phyloP scores from a whole-genome alignment of 2,888 invertebrate genomes.

The Dryadula phaetusa region DNA sequence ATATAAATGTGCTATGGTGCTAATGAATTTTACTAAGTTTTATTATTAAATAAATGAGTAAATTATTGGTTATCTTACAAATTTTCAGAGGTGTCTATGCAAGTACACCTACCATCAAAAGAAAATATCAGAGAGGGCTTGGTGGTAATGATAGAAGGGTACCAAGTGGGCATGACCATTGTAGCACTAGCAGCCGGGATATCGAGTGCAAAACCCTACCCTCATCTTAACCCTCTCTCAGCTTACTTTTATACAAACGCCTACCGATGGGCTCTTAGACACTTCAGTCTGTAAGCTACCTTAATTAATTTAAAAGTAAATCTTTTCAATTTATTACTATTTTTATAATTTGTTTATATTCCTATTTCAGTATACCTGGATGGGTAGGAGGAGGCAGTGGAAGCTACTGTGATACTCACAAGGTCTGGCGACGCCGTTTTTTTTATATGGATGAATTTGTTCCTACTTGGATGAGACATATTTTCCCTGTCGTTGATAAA shows the following conservation, averaged over 20 bases:
- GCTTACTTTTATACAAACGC: slow-evolving; percentile 63
- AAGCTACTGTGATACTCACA: slow-evolving; percentile 60
- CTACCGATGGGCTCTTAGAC: slow-evolving; percentile 66
- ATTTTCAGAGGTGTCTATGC: slow-evolving; percentile 49
- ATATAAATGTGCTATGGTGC: too few relatives aligned
- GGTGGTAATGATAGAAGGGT: slow-evolving; percentile 61
- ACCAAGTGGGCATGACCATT: slow-evolving; percentile 58
- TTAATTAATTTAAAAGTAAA: not conserved
- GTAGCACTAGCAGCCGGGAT: slow-evolving; percentile 56
- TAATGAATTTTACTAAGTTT: too few relatives aligned
- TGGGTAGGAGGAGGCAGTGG: slow-evolving; percentile 63
- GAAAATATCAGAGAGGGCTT: slow-evolving; percentile 53
- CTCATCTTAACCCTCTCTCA: slow-evolving; percentile 57
- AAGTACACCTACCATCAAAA: slow-evolving; percentile 47
- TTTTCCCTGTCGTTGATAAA: slow-evolving; percentile 58
- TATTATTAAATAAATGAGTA: too few relatives aligned
- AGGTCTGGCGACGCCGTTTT: slow-evolving; percentile 63
- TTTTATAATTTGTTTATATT: not conserved
- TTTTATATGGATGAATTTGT: slow-evolving; percentile 66
- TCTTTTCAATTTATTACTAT: not conserved
- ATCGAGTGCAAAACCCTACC: slow-evolving; percentile 50
- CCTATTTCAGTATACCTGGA: slow-evolving; percentile 56
- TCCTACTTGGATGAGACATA: slow-evolving; percentile 59
- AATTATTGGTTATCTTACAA: too few relatives aligned
- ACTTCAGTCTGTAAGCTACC: slow-evolving; percentile 63